These are phyloP conservation scores for Elysia crispata DNA, from an alignment of 2,888 invertebrate species.

Conservation along the genomic window DNA sequence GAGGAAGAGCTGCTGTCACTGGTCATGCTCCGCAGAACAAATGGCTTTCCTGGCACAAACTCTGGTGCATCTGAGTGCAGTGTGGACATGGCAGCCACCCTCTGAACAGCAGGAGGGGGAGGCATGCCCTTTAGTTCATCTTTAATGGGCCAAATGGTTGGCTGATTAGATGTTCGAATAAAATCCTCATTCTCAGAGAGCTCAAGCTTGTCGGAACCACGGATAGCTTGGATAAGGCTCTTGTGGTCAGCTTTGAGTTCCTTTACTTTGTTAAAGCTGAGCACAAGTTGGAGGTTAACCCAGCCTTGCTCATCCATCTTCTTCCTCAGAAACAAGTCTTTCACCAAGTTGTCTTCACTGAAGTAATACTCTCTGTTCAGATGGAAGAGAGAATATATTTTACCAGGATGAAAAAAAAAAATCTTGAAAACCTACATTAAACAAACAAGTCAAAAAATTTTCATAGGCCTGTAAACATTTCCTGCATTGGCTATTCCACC, in stretches of 20 bases:
- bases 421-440: not conserved
- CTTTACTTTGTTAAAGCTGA: constrained; percentile 95
- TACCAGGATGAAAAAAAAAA: not conserved
- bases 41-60: constrained; percentile 83
- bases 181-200: constrained; percentile 84
- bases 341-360: constrained; percentile 94
- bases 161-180: constrained; percentile 88
- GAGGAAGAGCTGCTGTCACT: not conserved
- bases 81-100: constrained; percentile 59
- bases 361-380: constrained; percentile 96
- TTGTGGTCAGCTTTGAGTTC: constrained; percentile 90
- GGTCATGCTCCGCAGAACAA: constrained; percentile 30
- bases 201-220: constrained; percentile 91
- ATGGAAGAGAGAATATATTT: constrained; percentile 65
- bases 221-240: constrained; percentile 88
- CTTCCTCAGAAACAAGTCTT: constrained; percentile 96
- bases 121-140: constrained; percentile 53
- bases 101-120: constrained; percentile 40
- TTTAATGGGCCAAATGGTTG: constrained; percentile 89
- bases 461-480: too few species aligned
- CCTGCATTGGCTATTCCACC: not conserved
- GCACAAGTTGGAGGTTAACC: constrained; percentile 93
- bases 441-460: too few species aligned
- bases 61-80: constrained; percentile 92
- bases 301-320: constrained; percentile 98